phyloP scores from a whole-genome alignment of 2,113 vertebrate species.

The Silurus asotus region DNA sequence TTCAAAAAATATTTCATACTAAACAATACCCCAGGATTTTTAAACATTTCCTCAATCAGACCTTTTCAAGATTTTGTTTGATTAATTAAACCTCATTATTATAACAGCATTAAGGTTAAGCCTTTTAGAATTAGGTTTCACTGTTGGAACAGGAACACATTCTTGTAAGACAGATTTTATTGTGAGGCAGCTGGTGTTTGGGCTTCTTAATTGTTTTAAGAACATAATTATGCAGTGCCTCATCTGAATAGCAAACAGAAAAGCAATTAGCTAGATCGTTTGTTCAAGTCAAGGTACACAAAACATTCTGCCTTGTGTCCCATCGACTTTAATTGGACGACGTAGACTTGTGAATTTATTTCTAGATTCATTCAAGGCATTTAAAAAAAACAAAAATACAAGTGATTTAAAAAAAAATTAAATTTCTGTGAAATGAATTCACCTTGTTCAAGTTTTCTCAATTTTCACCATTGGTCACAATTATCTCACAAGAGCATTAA shows the following conservation, averaged over 20 bases:
- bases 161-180: neutral
- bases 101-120: neutral
- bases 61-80: neutral
- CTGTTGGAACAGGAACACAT: neutral
- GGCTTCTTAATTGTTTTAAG: neutral
- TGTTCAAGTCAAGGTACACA: neutral
- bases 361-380: neutral
- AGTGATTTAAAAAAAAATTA: neutral
- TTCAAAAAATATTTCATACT: neutral
- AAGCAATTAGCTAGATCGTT: neutral
- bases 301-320: neutral
- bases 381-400: neutral
- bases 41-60: neutral
- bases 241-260: conserved; percentile 9
- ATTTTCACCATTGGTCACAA: too few relatives aligned
- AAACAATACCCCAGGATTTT: neutral
- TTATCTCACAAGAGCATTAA: too few relatives aligned
- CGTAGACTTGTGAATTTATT: neutral
- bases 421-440: neutral
- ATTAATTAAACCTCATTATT: neutral
- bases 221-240: neutral
- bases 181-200: neutral
- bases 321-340: neutral
- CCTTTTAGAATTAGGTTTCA: neutral
- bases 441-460: neutral